Base-by-base conservation (phyloP, 2,113 vertebrate genomes). In the human region DNA sequence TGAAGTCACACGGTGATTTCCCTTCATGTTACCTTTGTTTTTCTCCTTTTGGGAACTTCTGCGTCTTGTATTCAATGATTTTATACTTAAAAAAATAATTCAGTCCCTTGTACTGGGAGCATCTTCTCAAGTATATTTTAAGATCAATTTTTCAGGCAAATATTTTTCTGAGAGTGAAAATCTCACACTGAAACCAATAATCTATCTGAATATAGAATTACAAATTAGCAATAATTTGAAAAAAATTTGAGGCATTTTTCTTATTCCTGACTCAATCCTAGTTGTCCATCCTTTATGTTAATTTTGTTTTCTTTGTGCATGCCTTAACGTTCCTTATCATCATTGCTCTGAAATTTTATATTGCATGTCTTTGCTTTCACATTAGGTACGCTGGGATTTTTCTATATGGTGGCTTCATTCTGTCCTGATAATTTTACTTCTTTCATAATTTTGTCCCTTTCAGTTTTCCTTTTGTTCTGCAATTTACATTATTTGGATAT, bases 291-390 rank as follows among this genome's bases (percentile, higher is more conserved):
- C 18, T 68, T 70, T n/a, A 57, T 35, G 14, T 35, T 45, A 22
- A 32, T 72, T 72, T 22, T 38, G 8, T 30, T 50, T 30, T 17
- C 8, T 57, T 25, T 35, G 12, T n/a, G 13, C 18, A 40, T 30
- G 2, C 30, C 40, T 48, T 8, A 66, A 20, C 23, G 0, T 66
- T 81, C 72, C 9, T 59, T 35, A 38, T 43, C 38, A 48, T 48
- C 13, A 17, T 6, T 23, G 13, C 5, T 52, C 43, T 40, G 27
- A n/a, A 40, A 35, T 40, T 82, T 18, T 20, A 14, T 5, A 2
- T 35, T 7, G 32, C 3, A 0, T 13, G 1, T 0, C 14, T 68
- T 75, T 55, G 8, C 70, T 17, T 75, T 57, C 7, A 2, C 8
- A 8, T 1, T 12, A 8, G 17, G 8, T 55, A 5, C 23, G 22